Evolutionary conservation across 92 coral and sea anemone species (phyloP).

Genomic region (Epizoanthus scotinus): DNA sequence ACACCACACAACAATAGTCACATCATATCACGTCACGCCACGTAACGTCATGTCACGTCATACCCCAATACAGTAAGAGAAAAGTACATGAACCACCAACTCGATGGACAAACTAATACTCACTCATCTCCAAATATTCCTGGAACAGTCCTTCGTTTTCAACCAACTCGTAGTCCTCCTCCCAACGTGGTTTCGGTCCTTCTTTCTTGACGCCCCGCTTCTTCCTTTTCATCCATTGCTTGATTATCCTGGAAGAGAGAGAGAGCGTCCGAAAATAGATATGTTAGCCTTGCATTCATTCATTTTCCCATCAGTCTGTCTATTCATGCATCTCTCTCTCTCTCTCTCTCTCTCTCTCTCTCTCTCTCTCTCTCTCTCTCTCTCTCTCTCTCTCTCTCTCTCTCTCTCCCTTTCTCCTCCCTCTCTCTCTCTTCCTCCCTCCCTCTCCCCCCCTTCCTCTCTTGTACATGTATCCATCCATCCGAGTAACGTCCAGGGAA

Average conservation of each 20-base stretch:
- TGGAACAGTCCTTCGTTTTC: conserved; percentile 97
- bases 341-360: neutral
- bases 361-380: neutral
- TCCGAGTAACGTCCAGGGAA: no score
- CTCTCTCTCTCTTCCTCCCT: neutral
- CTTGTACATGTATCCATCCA: neutral
- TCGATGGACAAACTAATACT: neutral
- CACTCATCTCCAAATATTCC: conserved; percentile 97
- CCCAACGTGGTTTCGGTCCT: conserved; percentile 94
- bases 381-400: neutral
- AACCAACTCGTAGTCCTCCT: conserved; percentile 89
- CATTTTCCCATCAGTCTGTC: neutral
- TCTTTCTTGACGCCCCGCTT: conserved; percentile 87
- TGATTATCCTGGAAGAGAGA: conserved; percentile 65
- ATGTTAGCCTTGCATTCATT: neutral
- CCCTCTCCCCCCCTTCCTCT: neutral
- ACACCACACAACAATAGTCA: neutral
- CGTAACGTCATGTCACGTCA: no score
- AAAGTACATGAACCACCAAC: neutral
- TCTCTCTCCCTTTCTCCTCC: neutral
- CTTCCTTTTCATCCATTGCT: conserved; percentile 83
- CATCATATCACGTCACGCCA: no score
- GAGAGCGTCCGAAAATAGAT: neutral
- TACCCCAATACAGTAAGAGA: no score
- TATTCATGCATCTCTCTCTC: neutral